These are phyloP conservation scores for Heliothis peltigera DNA, from an alignment of 2,888 invertebrate species.

Conservation along the genomic window DNA sequence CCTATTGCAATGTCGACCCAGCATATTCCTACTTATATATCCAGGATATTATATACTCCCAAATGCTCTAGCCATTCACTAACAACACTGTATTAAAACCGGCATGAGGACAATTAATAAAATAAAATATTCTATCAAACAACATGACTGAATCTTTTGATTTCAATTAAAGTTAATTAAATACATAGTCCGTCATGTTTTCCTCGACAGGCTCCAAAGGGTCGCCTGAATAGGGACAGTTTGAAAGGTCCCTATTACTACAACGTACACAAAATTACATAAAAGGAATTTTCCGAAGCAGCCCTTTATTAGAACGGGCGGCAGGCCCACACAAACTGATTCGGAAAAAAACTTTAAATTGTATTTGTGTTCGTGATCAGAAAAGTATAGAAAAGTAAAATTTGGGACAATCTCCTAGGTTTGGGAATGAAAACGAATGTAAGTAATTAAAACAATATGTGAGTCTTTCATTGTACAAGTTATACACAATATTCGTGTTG, in stretches of 20 bases:
- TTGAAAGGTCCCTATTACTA: conserved; percentile 28
- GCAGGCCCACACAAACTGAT: conserved; percentile 16
- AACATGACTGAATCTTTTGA: conserved; percentile 4
- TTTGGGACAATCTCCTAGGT: not conserved
- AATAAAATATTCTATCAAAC: not conserved
- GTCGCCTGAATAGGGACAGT: conserved; percentile 30
- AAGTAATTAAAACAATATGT: conserved; percentile 9
- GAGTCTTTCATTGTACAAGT: too few species aligned
- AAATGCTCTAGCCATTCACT: too few species aligned
- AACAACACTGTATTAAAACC: too few species aligned
- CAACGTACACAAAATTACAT: conserved; percentile 28
- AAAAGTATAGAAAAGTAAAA: conserved; percentile 12
- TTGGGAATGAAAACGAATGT: conserved; percentile 1
- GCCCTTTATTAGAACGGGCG: conserved; percentile 21
- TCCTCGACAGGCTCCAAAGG: conserved; percentile 15
- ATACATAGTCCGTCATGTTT: conserved; percentile 11
- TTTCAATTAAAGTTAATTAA: not conserved
- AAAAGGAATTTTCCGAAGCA: conserved; percentile 29
- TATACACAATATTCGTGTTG: too few species aligned
- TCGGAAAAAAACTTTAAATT: conserved; percentile 36
- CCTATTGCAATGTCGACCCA: too few species aligned
- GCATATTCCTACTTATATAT: too few species aligned
- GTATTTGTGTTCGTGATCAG: conserved; percentile 43
- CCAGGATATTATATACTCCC: too few species aligned
- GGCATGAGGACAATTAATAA: too few species aligned